phyloP scores from a whole-genome alignment of 1,140 invertebrate genomes.

The Himalopsyche phryganea region DNA sequence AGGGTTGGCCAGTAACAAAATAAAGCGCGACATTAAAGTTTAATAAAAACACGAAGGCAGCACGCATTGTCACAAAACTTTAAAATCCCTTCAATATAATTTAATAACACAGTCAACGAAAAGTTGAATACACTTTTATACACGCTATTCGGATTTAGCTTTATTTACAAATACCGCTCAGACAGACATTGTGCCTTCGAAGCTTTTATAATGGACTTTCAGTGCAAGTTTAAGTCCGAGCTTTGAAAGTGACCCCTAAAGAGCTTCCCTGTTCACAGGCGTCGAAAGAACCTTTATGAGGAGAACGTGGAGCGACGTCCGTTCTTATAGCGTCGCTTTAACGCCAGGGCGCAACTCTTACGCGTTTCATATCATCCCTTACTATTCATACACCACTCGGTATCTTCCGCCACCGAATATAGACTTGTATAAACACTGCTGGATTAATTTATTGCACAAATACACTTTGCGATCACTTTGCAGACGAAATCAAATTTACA shows the following conservation, averaged over 20 bases:
- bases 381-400: not conserved
- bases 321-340: slow-evolving; percentile 25
- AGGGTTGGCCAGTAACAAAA: slow-evolving; percentile 21
- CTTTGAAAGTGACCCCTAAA: not conserved
- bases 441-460: too few relatives aligned
- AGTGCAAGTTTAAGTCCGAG: slow-evolving; percentile 1
- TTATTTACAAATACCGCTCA: too few relatives aligned
- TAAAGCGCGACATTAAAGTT: slow-evolving; percentile 30
- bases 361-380: slow-evolving; percentile 20
- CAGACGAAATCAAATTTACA: too few relatives aligned
- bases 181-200: too few relatives aligned
- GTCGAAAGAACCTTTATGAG: slow-evolving; percentile 24
- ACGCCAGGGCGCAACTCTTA: slow-evolving; percentile 19
- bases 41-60: slow-evolving; percentile 23
- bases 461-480: too few relatives aligned
- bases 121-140: too few relatives aligned
- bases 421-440: too few relatives aligned
- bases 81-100: too few relatives aligned
- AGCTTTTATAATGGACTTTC: too few relatives aligned
- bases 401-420: too few relatives aligned
- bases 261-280: slow-evolving; percentile 14
- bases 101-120: too few relatives aligned
- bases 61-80: slow-evolving; percentile 19
- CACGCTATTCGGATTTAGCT: too few relatives aligned
- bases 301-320: slow-evolving; percentile 12